phyloP scores from a whole-genome alignment of 1,140 invertebrate species.

The Vollenhovia emeryi region DNA sequence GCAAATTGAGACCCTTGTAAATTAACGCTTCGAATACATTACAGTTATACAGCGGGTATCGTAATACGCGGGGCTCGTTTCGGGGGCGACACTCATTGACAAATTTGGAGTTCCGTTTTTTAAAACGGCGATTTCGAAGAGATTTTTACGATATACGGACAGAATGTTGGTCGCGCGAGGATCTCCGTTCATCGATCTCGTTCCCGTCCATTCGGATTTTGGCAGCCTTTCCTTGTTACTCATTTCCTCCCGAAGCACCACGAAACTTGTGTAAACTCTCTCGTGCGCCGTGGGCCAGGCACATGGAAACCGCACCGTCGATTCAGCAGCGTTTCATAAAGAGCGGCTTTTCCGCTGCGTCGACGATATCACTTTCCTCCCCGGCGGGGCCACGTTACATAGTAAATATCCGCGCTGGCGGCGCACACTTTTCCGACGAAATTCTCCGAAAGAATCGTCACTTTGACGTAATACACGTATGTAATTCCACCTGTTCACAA shows the following conservation, averaged over 20 bases:
- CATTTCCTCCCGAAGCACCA: not conserved
- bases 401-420: conserved; percentile 32
- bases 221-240: conserved; percentile 25
- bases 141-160: conserved; percentile 5
- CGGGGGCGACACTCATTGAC: not conserved
- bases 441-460: conserved; percentile 21
- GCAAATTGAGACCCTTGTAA: conserved; percentile 44
- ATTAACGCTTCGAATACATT: conserved; percentile 35
- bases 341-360: conserved; percentile 59
- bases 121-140: not conserved
- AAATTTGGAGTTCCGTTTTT: not conserved
- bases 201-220: conserved; percentile 56
- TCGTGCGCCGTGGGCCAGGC: not conserved
- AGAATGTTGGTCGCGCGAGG: not conserved
- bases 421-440: not conserved
- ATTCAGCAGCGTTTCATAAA: conserved; percentile 62
- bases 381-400: conserved; percentile 2
- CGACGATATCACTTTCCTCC: conserved; percentile 56
- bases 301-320: conserved; percentile 41
- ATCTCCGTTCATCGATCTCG: conserved; percentile 13
- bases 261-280: conserved; percentile 41
- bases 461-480: conserved; percentile 10
- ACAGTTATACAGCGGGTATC: not conserved
- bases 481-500: not conserved
- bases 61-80: not conserved